Conservation (phyloP, 1,140 invertebrate genomes). For the Lepidurus packardi region DNA sequence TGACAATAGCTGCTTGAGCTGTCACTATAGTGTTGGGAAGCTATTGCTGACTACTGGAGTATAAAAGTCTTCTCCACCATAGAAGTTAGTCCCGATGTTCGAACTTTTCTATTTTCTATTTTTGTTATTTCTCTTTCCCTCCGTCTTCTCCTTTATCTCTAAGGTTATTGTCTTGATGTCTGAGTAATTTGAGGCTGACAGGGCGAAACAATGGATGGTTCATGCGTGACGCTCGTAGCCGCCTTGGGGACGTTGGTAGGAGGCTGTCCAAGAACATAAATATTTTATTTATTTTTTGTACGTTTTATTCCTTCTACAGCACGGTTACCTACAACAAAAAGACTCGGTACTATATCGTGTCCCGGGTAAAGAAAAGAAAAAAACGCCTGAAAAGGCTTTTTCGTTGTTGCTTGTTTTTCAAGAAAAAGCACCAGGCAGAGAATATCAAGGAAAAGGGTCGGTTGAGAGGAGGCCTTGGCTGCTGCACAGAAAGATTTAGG, state of each 20-base stretch:
- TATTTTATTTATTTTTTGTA: conserved; percentile 17
- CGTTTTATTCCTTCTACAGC: conserved; percentile 6
- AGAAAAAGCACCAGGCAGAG: not conserved
- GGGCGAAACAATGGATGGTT: conserved; percentile 17
- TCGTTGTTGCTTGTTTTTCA: conserved; percentile 12
- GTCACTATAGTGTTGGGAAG: too few relatives aligned
- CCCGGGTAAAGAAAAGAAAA: not conserved
- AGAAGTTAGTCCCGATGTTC: not conserved
- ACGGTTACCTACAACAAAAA: not conserved
- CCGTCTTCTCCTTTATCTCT: not conserved
- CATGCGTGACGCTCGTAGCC: conserved; percentile 20
- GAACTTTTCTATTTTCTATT: not conserved
- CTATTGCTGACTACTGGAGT: not conserved
- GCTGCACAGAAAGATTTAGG: conserved; percentile 17
- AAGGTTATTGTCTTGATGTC: conserved; percentile 22
- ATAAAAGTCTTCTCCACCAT: not conserved
- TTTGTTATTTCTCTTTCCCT: not conserved
- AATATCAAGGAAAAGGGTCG: conserved; percentile 18
- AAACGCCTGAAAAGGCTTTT: conserved; percentile 7
- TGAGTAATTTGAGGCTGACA: conserved; percentile 19
- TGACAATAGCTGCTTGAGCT: too few relatives aligned
- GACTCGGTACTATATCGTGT: conserved; percentile 3
- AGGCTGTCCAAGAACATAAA: conserved; percentile 21
- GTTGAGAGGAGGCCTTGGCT: conserved; percentile 16
- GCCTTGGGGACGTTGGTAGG: conserved; percentile 16